Conservation (phyloP, 1,140 invertebrate genomes). For the Venturia canescens region DNA sequence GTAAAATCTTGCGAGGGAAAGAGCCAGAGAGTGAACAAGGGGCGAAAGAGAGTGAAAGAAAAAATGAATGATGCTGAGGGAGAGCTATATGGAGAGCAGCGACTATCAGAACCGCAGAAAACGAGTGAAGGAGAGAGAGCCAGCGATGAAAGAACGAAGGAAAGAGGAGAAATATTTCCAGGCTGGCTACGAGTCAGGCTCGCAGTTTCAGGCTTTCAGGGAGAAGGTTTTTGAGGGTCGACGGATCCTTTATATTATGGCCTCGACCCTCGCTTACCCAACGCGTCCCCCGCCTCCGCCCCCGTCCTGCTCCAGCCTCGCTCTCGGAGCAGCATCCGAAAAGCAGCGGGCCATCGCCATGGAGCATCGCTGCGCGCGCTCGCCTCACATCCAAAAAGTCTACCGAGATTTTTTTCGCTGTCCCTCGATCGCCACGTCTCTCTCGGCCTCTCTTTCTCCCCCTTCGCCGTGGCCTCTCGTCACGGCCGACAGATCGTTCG, state of each 20-base stretch:
- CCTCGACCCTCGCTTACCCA: constrained; percentile 20
- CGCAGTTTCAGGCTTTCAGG: constrained; percentile 33
- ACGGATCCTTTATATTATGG: constrained; percentile 64
- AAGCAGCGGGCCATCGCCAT: constrained; percentile 3
- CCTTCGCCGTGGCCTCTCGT: neutral
- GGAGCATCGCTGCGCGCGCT: neutral
- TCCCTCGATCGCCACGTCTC: neutral
- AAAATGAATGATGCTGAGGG: neutral
- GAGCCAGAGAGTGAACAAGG: neutral
- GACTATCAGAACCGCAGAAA: constrained; percentile 32
- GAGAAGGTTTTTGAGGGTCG: constrained; percentile 57
- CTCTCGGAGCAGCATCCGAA: neutral
- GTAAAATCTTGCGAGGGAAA: neutral
- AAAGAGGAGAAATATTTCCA: neutral
- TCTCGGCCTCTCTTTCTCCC: neutral
- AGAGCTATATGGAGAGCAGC: neutral
- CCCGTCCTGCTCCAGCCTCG: neutral
- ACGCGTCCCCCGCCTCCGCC: neutral
- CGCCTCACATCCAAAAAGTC: constrained; percentile 18
- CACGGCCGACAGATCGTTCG: neutral
- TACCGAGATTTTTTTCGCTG: neutral
- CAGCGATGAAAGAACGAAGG: neutral
- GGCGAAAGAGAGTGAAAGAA: neutral
- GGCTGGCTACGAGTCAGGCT: constrained; percentile 26
- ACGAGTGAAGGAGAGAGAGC: neutral